Percentiles rank a stretch among this genome's conserved stretches.
Evolutionary conservation across 2,888 invertebrate species (phyloP).

Genomic region (Phorcus lineatus): DNA sequence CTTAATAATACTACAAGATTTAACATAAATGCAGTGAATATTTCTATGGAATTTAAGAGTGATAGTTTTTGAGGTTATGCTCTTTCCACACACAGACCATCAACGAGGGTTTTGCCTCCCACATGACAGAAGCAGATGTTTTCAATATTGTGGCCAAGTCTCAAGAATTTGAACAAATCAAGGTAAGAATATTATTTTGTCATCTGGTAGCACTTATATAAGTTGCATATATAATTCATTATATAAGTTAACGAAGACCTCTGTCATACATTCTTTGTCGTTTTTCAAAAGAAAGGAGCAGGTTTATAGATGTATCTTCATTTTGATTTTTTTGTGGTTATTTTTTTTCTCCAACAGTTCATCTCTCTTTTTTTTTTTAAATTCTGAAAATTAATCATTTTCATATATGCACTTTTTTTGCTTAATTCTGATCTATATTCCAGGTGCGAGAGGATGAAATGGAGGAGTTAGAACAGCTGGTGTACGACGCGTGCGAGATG

Average conservation of each 20-base stretch:
- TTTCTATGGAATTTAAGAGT: too few relatives aligned
- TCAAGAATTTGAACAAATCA: conserved; percentile 96
- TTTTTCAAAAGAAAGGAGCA: too few relatives aligned
- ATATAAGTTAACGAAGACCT: too few relatives aligned
- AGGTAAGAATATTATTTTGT: conserved; percentile 78
- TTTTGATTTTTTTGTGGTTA: too few relatives aligned
- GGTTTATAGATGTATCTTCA: too few relatives aligned
- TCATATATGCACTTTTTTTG: too few relatives aligned
- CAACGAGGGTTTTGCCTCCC: conserved; percentile 86
- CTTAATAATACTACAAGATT: too few relatives aligned
- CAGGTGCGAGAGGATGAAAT: conserved; percentile 95
- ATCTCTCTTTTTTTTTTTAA: not conserved
- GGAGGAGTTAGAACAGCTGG: conserved; percentile 88
- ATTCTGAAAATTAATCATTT: too few relatives aligned
- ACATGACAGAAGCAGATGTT: conserved; percentile 90
- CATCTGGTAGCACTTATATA: not conserved
- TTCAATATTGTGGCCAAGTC: conserved; percentile 93
- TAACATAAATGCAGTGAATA: too few relatives aligned
- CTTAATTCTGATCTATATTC: conserved; percentile 31
- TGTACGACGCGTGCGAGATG: conserved; percentile 84
- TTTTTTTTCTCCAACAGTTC: too few relatives aligned
- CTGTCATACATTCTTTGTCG: too few relatives aligned
- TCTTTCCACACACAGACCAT: conserved; percentile 84
- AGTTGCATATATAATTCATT: not conserved
- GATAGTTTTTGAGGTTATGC: too few relatives aligned